These are phyloP conservation scores for Manduca sexta DNA, from an alignment of 1,140 invertebrate genomes.

Conservation along the genomic window DNA sequence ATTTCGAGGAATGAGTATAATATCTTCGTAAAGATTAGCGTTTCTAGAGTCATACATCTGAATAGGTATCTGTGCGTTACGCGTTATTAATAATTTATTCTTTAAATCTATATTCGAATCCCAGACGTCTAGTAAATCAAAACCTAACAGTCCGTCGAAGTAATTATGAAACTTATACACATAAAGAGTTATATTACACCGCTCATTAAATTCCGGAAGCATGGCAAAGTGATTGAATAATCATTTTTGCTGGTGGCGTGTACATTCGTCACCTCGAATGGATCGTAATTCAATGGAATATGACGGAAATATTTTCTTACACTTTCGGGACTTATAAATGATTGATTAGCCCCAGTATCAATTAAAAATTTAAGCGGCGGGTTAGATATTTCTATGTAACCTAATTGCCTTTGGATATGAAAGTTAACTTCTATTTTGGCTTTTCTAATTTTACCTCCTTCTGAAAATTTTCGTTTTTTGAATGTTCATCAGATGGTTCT, in stretches of 20 bases:
- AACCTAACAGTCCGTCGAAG: constrained; percentile 25
- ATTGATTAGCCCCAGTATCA: constrained; percentile 4
- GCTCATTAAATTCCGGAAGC: constrained; percentile 15
- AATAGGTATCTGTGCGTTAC: constrained; percentile 4
- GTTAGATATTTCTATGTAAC: constrained; percentile 1
- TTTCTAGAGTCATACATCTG: constrained; percentile 14
- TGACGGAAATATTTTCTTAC: neutral
- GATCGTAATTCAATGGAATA: constrained; percentile 8
- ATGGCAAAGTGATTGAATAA: constrained; percentile 13
- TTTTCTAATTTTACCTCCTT: no score
- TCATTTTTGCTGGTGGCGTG: constrained; percentile 11
- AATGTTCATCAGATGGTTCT: neutral
- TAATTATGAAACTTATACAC: constrained; percentile 25
- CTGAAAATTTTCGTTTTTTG: constrained; percentile 3
- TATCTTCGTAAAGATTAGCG: constrained; percentile 12
- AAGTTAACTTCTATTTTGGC: constrained; percentile 4
- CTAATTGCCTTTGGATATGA: constrained; percentile 4
- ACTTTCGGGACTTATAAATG: constrained; percentile 5
- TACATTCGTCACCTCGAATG: constrained; percentile 10
- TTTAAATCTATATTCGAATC: constrained; percentile 18
- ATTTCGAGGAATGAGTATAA: constrained; percentile 12
- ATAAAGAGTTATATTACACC: constrained; percentile 15
- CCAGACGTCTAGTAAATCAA: constrained; percentile 15
- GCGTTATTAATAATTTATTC: constrained; percentile 11
- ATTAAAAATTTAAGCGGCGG: constrained; percentile 1